A percentile compares a stretch with the other conserved stretches of the same genome.
Evolutionary conservation across 2,888 invertebrate genomes (phyloP).

Genomic region (Tetanocera ferruginea): DNA sequence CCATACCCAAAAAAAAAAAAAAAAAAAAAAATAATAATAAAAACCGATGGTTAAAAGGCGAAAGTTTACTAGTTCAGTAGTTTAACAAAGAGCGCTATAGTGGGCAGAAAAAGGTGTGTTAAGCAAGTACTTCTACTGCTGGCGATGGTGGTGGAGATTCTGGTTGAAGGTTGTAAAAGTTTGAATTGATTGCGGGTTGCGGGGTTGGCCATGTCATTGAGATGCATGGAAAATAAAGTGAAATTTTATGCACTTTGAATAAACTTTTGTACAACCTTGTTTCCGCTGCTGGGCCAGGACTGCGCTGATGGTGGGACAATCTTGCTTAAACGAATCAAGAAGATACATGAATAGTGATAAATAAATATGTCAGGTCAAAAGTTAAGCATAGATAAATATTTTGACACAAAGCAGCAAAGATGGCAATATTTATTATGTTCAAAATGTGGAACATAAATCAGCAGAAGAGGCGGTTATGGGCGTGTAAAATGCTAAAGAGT

Average conservation of each 20-base stretch:
- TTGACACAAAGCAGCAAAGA: constrained; percentile 35
- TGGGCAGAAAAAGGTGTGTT: not conserved
- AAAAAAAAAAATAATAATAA: not conserved
- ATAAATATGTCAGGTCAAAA: constrained; percentile 61
- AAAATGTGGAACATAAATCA: not conserved
- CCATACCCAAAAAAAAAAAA: too few relatives aligned
- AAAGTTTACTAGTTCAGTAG: constrained; percentile 45
- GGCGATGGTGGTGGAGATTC: not conserved
- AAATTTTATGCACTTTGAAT: constrained; percentile 62
- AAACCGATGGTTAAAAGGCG: constrained; percentile 21
- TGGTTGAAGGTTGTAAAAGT: too few relatives aligned
- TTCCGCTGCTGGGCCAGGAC: not conserved
- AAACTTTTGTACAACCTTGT: constrained; percentile 43
- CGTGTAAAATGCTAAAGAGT: too few relatives aligned
- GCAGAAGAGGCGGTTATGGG: not conserved
- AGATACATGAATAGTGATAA: constrained; percentile 50
- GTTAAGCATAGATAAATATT: constrained; percentile 46
- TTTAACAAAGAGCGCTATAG: not conserved
- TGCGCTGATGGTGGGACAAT: not conserved
- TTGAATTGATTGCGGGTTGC: not conserved
- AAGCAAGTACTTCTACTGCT: not conserved
- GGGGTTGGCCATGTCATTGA: constrained; percentile 35
- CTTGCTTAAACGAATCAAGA: not conserved
- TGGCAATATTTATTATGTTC: not conserved
- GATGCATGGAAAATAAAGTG: constrained; percentile 58